Evolutionary conservation across 2,888 invertebrate species (phyloP).

Genomic region (Calameuta pallipes): DNA sequence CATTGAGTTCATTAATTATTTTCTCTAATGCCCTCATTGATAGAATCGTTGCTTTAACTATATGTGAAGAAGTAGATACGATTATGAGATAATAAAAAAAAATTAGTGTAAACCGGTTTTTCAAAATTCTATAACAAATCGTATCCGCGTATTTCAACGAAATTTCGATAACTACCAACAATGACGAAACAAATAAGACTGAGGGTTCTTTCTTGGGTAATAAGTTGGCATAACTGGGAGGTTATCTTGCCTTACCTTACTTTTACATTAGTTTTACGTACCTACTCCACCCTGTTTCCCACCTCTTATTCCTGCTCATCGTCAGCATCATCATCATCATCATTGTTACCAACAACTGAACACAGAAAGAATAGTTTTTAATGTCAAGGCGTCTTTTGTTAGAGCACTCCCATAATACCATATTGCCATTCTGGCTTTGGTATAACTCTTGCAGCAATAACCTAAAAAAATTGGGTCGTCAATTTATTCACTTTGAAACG

Average conservation of each 20-base stretch:
- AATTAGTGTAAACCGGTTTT: neutral
- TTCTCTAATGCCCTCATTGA: neutral
- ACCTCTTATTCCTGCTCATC: constrained; percentile 23
- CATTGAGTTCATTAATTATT: neutral
- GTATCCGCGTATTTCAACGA: neutral
- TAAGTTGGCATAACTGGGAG: constrained; percentile 45
- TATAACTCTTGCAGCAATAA: neutral
- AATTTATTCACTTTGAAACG: neutral
- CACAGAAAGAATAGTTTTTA: constrained; percentile 36
- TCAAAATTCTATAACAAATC: neutral
- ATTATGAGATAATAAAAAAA: neutral
- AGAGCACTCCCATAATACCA: constrained; percentile 8
- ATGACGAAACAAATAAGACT: neutral
- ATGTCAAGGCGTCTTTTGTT: constrained; percentile 45
- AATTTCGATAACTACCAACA: neutral
- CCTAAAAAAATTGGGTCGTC: neutral
- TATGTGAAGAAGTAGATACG: neutral
- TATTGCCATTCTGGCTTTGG: neutral
- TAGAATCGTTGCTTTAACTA: neutral
- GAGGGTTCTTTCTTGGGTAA: constrained; percentile 39
- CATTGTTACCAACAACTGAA: constrained; percentile 28
- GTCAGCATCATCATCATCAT: constrained; percentile 14
- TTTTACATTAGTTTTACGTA: constrained; percentile 15
- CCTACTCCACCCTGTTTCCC: constrained; percentile 31
- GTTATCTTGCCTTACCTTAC: constrained; percentile 36